Base-by-base conservation (phyloP, 2,113 vertebrate species). In the Alethe castanea region DNA sequence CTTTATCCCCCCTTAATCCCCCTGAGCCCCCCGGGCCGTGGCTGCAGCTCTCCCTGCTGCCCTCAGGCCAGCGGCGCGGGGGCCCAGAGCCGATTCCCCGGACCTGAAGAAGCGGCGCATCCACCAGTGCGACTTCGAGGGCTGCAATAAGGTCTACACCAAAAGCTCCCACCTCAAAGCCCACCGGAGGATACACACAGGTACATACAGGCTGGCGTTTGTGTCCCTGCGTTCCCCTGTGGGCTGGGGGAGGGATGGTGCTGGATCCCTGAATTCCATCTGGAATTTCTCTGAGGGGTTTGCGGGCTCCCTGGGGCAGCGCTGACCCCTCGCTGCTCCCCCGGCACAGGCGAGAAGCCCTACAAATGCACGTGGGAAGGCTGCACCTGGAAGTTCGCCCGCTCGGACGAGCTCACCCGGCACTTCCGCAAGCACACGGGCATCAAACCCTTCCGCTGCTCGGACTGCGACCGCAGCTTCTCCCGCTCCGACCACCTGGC, bases 161-260 rank as follows among this genome's bases (percentile, higher is more conserved):
- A 99, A 99, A 97, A 99, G 99, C 92, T 99, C 99, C 81, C 99
- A 99, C 96, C 98, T 99, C 89, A 99, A 99, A 98, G 99, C 99
- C 53, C 99, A 99, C 94, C 95, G 98, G 88, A 98, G 99, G 97
- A 99, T 99, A 98, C 99, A 99, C 98, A 99, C 99, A 95, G 99
- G 99, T 99, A 70, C 76, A 16, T 17, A 19, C 44, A 44, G 64
- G 17, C 5, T 24, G 17, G 88, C 15, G 5, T 18, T 5, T 5
- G 8, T 13, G 72, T 7, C 25, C 8, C 54, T 0, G 1, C 5
- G 8, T 36, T 20, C 25, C 60, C 19, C 0, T 45, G 0, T 3
- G 59, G 33, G 12, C 31, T 15, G 57, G 12, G 25, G 12, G 11
- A 26, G 19, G 0, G 4, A 2, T 31, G 33, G 6, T 53, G 23